Conservation (phyloP, 2,797 vertebrate genomes). For the Simalia tracyae region DNA sequence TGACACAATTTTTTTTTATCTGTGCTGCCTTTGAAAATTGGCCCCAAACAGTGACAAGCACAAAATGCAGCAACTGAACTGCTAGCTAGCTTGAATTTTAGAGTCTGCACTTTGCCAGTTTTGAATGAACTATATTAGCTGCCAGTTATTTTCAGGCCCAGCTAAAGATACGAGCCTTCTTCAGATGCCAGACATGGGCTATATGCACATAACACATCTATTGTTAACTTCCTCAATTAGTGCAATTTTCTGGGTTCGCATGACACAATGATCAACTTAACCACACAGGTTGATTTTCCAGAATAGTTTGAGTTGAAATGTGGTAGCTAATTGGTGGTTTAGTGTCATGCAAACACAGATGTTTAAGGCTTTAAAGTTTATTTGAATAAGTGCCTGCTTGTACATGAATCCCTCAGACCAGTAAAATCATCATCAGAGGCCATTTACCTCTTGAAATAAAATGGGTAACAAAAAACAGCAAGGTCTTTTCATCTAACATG, state of each 20-base stretch:
- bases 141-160: not conserved
- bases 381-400: not conserved
- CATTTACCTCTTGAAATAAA: not conserved
- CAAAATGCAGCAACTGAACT: not conserved
- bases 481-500: not conserved
- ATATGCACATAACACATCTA: not conserved
- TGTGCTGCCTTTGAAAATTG: not conserved
- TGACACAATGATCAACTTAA: not conserved
- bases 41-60: not conserved
- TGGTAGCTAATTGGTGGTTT: not conserved
- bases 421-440: not conserved
- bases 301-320: not conserved
- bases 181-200: not conserved
- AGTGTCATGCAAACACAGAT: not conserved
- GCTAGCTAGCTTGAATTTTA: not conserved
- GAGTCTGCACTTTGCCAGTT: not conserved
- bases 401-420: not conserved
- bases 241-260: not conserved
- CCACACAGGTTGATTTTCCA: not conserved
- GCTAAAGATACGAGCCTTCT: not conserved
- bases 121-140: not conserved
- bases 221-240: not conserved
- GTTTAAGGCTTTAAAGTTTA: not conserved
- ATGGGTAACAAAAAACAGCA: not conserved
- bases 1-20: not conserved